Conservation (phyloP, 37 sponge, comb jelly and placozoan genomes). For the Chondrosia reniformis region DNA sequence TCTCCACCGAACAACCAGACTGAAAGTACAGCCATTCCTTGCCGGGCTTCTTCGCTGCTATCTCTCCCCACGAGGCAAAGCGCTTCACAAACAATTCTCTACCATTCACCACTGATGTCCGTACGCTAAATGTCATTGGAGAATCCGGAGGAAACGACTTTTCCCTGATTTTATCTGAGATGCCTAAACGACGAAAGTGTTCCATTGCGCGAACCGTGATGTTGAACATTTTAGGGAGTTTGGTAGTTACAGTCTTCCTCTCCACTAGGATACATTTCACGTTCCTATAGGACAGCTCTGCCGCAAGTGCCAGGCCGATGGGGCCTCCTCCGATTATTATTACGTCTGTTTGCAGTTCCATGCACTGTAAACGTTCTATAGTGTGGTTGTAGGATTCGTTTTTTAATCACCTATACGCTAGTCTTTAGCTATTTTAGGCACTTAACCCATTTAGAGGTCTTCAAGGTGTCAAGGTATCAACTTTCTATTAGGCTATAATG, state of each 20-base stretch:
- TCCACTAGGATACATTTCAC: conserved; percentile 65
- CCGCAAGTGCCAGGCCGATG: conserved; percentile 59
- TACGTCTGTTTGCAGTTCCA: conserved; percentile 40
- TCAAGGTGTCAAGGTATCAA: too few relatives aligned
- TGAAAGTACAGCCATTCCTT: conserved; percentile 25
- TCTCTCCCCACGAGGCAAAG: conserved; percentile 57
- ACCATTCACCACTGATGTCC: neutral
- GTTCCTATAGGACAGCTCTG: conserved; percentile 48
- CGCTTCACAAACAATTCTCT: neutral
- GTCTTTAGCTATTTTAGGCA: too few relatives aligned
- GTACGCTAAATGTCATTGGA: neutral
- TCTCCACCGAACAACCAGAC: conserved; percentile 12
- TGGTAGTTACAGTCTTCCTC: conserved; percentile 35
- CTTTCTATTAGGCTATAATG: too few relatives aligned
- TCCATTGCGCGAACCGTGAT: conserved; percentile 63
- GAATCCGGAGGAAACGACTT: conserved; percentile 45
- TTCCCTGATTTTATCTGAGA: conserved; percentile 34
- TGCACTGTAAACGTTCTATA: too few relatives aligned
- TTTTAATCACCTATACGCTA: too few relatives aligned
- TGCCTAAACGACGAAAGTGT: conserved; percentile 57
- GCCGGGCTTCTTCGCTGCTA: conserved; percentile 22
- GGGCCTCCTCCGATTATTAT: conserved; percentile 65
- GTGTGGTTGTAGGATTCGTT: too few relatives aligned
- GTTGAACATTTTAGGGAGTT: conserved; percentile 41
- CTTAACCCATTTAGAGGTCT: too few relatives aligned